Evolutionary conservation across 1,140 invertebrate species (phyloP), one percentile per base, ranked within the genome.

Genomic region (Bombus superbus): DNA sequence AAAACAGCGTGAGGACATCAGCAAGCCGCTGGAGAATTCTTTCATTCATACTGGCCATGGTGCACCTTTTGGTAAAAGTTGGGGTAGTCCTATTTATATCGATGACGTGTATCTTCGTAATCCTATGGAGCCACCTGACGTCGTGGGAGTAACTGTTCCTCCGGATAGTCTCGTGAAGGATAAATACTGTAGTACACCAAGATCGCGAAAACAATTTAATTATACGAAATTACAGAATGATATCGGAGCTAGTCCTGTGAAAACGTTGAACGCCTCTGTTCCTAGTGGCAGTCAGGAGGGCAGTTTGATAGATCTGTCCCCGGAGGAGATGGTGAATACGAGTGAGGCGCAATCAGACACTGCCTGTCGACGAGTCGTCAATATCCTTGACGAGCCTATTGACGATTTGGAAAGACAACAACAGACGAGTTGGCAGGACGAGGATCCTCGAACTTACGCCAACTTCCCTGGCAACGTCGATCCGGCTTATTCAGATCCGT

Each of bases 11-110:
- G 96, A 97, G 74, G 97, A 98, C 91, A 98, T 98, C 44, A 97
- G 97, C 89, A 97, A 97, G 91, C 97, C 97, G 0, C 92, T 98
- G 28, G 96, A 97, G 88, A 97, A 98, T 92, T 98, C 98, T n/a
- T 98, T 98, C 88, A 98, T 98, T 86, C 98, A 98, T 92, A 98
- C 98, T 1, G 97, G 97, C 1, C 97, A 97, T 88, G 97, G 97
- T 0, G 96, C 97, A 4, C 96, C 97, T 0, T 97, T 96, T 79
- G 98, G 98, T 18, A 97, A 97, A 91, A 97, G 97, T 25, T 99
- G 98, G 98, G 98, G 98, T 2, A 97, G 97, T 93, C 98, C 98
- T 0, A 96, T 96, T n/a, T 96, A 95, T 76, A 98, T 98, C 89
- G 98, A 97, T 94, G 97, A 97, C 93, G 97, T 98, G 83, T 98